Base-by-base conservation (phyloP, 2,888 invertebrate genomes). In the Rotaria macrura region DNA sequence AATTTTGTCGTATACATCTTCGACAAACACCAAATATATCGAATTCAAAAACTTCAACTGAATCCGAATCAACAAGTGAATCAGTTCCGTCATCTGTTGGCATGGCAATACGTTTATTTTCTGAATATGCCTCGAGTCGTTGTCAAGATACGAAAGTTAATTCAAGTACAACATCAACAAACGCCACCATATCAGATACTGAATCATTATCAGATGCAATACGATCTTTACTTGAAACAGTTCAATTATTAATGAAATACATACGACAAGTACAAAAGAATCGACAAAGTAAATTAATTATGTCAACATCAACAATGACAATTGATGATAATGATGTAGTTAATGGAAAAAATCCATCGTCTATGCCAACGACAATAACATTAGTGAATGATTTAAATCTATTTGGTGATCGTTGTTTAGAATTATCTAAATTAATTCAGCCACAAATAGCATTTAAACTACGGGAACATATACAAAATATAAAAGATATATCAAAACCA, bases 1-100 rank as follows among this genome's bases (percentile, higher is more conserved):
- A 79, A 79, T 79, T 79, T 40, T 79, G 74, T 79, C 74, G 74
- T 40, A 79, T 79, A 43, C 38, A 79, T 79, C 74, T 79, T 43
- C 74, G 74, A 23, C 74, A 43, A 38, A 79, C 74, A 79, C 25
- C 3, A 25, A 25, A 23, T 43, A 25, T 29, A 38, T n/a, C 74
- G 7, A 38, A 38, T 43, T 25, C 74, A 43, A 79, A 79, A 43
- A 79, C 9, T 25, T 38, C 43, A 2, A 25, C 43, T 9, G 38
- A 38, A 79, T 79, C 74, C 7, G 38, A 38, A 40, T 43, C 74
- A 3, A 25, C 74, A 40, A 79, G 20, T 43, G 74, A 79, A 79
- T 43, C 74, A 23, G 43, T 43, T 23, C 74, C 43, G 12, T 43
- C 74, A 25, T 43, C 74, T 5, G 74, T 79, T 79, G 74, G 43